Conservation (phyloP, 2,113 vertebrate genomes). For the Pleuronectes platessa region DNA sequence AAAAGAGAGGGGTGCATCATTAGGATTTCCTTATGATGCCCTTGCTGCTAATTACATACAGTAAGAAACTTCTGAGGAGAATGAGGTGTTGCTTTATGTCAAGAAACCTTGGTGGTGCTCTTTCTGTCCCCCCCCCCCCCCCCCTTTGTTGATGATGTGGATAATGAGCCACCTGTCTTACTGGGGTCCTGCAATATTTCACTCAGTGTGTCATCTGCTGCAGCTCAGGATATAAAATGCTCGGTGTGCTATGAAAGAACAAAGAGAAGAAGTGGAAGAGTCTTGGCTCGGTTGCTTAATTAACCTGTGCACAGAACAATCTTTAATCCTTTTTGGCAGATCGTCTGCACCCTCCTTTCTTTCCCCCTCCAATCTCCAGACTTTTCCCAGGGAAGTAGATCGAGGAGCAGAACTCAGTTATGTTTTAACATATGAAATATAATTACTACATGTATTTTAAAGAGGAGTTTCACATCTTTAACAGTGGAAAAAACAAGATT, state of each 20-base stretch:
- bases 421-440: no score
- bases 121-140: conserved; percentile 17
- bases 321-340: conserved; percentile 19
- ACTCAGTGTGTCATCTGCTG: conserved; percentile 61
- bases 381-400: no score
- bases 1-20: conserved; percentile 40
- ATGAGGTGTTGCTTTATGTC: conserved; percentile 53
- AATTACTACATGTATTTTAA: no score
- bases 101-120: conserved; percentile 42
- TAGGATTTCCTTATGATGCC: conserved; percentile 44
- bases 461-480: no score
- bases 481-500: no score
- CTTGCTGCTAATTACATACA: conserved; percentile 62
- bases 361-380: not conserved
- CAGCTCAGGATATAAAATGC: conserved; percentile 51
- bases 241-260: conserved; percentile 37
- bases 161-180: conserved; percentile 80
- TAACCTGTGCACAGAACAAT: conserved; percentile 19
- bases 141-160: conserved; percentile 65
- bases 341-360: conserved; percentile 12
- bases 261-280: conserved; percentile 29
- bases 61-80: conserved; percentile 47
- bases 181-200: conserved; percentile 62
- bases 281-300: conserved; percentile 42
- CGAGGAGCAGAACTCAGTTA: no score